Percentiles rank a stretch among this genome's conserved stretches.
Conservation (phyloP, 2,888 invertebrate species). For the Orthonevra nobilis region DNA sequence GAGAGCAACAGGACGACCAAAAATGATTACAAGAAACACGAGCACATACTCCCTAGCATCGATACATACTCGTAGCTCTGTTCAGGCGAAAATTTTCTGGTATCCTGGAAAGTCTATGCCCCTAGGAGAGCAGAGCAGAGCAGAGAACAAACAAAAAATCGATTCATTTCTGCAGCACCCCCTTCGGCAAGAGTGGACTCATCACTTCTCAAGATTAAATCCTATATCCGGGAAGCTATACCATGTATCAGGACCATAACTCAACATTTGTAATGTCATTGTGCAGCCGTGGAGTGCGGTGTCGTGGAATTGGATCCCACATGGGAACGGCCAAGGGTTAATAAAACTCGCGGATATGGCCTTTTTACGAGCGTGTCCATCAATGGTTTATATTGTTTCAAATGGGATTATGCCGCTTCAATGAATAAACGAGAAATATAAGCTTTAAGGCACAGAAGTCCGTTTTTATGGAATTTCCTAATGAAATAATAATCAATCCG, state of each 20-base stretch:
- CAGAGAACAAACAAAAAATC: constrained; percentile 47
- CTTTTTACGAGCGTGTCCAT: constrained; percentile 41
- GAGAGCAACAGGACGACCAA: constrained; percentile 41
- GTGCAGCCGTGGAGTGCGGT: too few species aligned
- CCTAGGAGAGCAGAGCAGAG: constrained; percentile 27
- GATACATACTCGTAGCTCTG: not conserved
- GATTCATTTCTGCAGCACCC: constrained; percentile 36
- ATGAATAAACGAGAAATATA: constrained; percentile 19
- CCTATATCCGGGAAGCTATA: constrained; percentile 1
- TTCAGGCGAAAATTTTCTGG: constrained; percentile 3
- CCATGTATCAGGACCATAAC: constrained; percentile 14
- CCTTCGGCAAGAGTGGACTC: constrained; percentile 5
- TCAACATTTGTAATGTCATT: constrained; percentile 2
- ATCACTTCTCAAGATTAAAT: constrained; percentile 13
- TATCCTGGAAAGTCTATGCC: constrained; percentile 43
- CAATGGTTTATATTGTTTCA: constrained; percentile 19
- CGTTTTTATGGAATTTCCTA: constrained; percentile 22
- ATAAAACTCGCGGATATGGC: constrained; percentile 56
- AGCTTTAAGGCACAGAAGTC: constrained; percentile 14
- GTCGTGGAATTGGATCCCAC: too few species aligned
- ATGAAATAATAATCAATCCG: constrained; percentile 29
- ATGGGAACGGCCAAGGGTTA: constrained; percentile 30
- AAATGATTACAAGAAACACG: constrained; percentile 23
- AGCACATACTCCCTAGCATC: too few species aligned
- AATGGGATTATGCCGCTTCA: constrained; percentile 20